Evolutionary conservation across 2,113 vertebrate species (phyloP), one percentile per base, ranked within the genome.

Genomic region (Montifringilla adamsi): DNA sequence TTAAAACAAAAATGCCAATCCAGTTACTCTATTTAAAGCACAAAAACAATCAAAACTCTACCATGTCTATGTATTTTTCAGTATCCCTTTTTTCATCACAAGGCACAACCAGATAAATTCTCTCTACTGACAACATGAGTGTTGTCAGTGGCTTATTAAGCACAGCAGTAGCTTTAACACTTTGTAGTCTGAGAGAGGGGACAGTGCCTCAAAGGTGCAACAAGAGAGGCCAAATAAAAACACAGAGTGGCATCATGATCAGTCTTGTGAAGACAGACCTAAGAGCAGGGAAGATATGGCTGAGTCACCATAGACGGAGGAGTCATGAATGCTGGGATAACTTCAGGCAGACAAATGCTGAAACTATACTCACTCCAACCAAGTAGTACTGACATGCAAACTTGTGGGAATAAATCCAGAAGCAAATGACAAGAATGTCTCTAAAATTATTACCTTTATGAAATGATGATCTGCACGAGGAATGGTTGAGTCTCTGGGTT

Each of bases 381-480:
- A 82, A 60, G 13, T 15, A 63, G 27, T 17, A 62, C 28, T 30
- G 26, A 56, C 33, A 27, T 20, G 19, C 30, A 72, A 77, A 43
- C 37, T 35, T 52, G 5, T 35, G 37, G 44, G 31, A 64, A 13
- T 41, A 83, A 64, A 44, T 27, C 26, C 44, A 77, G 41, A 90
- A 77, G 27, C 0, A 2, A 83, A 37, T 8, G 2, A 81, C 33
- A 67, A 66, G n/a, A 78, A 74, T 5, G 5, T 41, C 47, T 77
- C 77, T 75, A 53, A 63, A 85, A 44, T 13, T 3, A 62, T 86
- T 87, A 99, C 99, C 99, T 99, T 99, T 89, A 99, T 99, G 96
- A 99, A 99, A 95, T 99, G 99, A 96, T 98, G 99, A 96, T 99
- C 99, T 7, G 99, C 99, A 33, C 98, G 98, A 1, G 99, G 99